Conservation (phyloP, 2,797 vertebrate species). For the Onychomys arenicola region DNA sequence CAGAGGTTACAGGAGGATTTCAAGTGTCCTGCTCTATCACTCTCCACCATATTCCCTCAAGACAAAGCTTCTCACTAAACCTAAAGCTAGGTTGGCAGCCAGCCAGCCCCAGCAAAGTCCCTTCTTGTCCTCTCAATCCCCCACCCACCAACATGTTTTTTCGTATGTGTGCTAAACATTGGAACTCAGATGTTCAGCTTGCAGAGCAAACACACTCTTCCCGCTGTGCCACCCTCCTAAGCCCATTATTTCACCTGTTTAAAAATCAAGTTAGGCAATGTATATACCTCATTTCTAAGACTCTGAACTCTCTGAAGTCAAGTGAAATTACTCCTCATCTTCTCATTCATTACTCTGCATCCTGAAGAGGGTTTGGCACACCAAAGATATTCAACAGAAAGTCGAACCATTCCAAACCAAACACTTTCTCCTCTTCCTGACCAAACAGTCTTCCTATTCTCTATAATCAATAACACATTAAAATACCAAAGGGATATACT, state of each 20-base stretch:
- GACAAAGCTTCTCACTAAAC: neutral
- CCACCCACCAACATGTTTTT: neutral
- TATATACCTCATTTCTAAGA: neutral
- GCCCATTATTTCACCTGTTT: too few relatives aligned
- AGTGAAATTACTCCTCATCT: neutral
- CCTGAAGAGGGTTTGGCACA: neutral
- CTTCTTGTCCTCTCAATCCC: neutral
- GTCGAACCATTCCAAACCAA: neutral
- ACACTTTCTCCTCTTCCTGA: neutral
- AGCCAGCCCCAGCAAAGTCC: neutral
- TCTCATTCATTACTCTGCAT: neutral
- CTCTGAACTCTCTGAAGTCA: neutral
- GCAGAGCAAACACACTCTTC: neutral
- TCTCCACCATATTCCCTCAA: neutral
- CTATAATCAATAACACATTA: neutral
- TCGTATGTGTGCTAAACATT: neutral
- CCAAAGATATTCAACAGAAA: neutral
- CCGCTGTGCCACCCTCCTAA: neutral
- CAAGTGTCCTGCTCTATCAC: neutral
- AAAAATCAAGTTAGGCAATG: neutral
- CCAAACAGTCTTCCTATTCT: neutral
- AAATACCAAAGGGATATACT: neutral
- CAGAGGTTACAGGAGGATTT: neutral
- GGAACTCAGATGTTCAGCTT: neutral
- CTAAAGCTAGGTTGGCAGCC: neutral